Evolutionary conservation across 2,113 vertebrate genomes (phyloP).

Genomic region (Willisornis vidua): DNA sequence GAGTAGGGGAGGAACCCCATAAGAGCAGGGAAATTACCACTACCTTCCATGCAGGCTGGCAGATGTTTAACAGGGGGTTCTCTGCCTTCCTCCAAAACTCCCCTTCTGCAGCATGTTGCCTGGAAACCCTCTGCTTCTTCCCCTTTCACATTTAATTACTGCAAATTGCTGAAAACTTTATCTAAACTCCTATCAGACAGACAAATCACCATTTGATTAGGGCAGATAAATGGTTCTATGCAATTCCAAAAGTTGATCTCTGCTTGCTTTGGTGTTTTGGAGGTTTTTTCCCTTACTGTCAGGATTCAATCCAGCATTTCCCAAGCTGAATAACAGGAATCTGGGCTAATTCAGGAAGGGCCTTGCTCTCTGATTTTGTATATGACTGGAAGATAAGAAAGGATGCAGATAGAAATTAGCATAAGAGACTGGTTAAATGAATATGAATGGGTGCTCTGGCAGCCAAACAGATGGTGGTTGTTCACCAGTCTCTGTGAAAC

Average conservation of each 20-base stretch:
- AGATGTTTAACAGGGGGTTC: slow-evolving; percentile 36
- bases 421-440: slow-evolving; percentile 28
- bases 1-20: not conserved
- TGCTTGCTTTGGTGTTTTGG: not conserved
- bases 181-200: slow-evolving; percentile 49
- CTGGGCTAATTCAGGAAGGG: not conserved
- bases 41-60: not conserved
- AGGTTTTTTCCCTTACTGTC: not conserved
- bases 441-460: not conserved
- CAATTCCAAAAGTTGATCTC: not conserved
- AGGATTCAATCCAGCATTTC: not conserved
- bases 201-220: slow-evolving; percentile 43
- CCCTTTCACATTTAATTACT: slow-evolving; percentile 56
- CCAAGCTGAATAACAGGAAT: not conserved
- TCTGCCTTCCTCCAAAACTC: slow-evolving; percentile 56
- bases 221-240: slow-evolving; percentile 4
- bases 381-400: slow-evolving; percentile 30
- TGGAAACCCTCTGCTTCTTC: slow-evolving; percentile 54
- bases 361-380: not conserved
- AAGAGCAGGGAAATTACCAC: not conserved
- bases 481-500: not conserved
- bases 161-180: slow-evolving; percentile 58
- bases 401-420: slow-evolving; percentile 28
- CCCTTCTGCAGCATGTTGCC: slow-evolving; percentile 35
- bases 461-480: not conserved